phyloP scores from a whole-genome alignment of 2,113 vertebrate genomes.

The Lepus timidus region DNA sequence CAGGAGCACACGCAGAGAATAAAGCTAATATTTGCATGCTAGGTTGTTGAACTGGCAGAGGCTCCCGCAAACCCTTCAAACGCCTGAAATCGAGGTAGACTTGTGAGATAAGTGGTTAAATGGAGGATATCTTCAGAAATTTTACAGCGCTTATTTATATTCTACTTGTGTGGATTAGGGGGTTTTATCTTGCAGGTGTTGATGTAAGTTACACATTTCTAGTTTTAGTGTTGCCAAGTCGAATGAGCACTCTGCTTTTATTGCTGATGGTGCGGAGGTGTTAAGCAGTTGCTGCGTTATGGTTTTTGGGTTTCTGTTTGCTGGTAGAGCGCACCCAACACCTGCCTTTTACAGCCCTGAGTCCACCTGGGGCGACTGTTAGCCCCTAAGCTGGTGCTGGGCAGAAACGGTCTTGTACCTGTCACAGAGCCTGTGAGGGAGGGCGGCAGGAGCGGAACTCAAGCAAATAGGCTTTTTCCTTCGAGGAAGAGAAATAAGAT shows the following conservation, averaged over 20 bases:
- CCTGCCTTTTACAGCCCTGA: not conserved
- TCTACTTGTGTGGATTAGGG: fast-evolving
- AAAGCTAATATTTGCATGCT: not conserved
- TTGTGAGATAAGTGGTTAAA: not conserved
- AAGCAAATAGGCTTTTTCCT: not conserved
- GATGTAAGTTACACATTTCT: fast-evolving
- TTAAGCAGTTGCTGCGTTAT: not conserved
- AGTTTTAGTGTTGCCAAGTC: not conserved
- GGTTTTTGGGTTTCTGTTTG: not conserved
- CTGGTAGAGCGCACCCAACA: not conserved
- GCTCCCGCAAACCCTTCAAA: fast-evolving
- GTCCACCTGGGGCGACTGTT: not conserved
- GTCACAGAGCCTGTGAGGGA: not conserved
- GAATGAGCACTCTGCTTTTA: not conserved
- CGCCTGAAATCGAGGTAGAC: not conserved
- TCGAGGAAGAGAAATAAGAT: not conserved
- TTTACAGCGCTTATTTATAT: not conserved
- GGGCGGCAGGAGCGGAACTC: not conserved
- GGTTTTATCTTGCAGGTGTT: not conserved
- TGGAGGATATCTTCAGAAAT: not conserved
- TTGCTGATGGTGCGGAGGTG: not conserved
- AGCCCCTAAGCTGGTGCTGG: not conserved
- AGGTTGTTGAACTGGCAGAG: not conserved
- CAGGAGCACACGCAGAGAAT: fast-evolving
- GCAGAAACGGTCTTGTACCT: not conserved